Percentiles rank a stretch among this genome's conserved stretches.
These are phyloP conservation scores for Ramphastos sulfuratus DNA, from an alignment of 2,113 vertebrate genomes.

Conservation along the genomic window DNA sequence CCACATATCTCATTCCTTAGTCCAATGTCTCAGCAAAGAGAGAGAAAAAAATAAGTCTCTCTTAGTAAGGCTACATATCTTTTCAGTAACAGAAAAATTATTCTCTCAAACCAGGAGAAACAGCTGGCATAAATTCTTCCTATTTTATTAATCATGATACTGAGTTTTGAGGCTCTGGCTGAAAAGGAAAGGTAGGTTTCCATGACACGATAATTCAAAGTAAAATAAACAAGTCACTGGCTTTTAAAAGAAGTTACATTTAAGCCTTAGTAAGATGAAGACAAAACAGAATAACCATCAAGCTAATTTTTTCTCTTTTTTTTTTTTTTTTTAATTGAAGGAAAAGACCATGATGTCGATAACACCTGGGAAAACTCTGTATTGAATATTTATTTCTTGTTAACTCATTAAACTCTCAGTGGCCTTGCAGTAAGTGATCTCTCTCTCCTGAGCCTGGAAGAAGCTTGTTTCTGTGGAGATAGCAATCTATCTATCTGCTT, in stretches of 20 bases:
- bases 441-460: conserved; percentile 14
- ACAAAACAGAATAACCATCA: not conserved
- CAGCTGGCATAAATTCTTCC: conserved; percentile 36
- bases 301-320: not conserved
- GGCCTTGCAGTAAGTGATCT: conserved; percentile 21
- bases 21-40: not conserved
- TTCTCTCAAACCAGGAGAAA: conserved; percentile 32
- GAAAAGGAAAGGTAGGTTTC: conserved; percentile 19
- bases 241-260: not conserved
- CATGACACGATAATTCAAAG: not conserved
- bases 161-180: conserved; percentile 1
- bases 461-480: conserved; percentile 30
- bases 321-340: not conserved
- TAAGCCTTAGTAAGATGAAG: not conserved
- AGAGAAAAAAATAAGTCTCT: not conserved
- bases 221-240: conserved; percentile 5
- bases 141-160: conserved; percentile 49
- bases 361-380: not conserved
- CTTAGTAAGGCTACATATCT: not conserved
- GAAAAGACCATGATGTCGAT: not conserved
- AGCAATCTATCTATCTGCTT: conserved; percentile 30
- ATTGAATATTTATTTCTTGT: conserved; percentile 46
- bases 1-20: not conserved
- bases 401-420: conserved; percentile 20
- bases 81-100: not conserved